A percentile compares a stretch with the other conserved stretches of the same genome.
Evolutionary conservation across 2,113 vertebrate genomes (phyloP).

Genomic region (Eudyptes chrysolophus): DNA sequence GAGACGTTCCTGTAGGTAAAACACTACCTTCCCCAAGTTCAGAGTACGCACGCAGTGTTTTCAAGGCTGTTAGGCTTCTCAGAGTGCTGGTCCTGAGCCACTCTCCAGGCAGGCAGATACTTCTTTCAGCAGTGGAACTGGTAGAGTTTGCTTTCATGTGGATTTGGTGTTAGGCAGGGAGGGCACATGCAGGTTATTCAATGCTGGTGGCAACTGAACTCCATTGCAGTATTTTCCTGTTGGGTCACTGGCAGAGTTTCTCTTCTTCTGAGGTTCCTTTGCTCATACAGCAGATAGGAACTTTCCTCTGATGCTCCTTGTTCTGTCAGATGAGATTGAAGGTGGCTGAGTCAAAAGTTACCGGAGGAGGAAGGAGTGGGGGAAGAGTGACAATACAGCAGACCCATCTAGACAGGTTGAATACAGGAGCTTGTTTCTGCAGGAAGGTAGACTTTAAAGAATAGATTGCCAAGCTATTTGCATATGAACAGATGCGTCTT

Average conservation of each 20-base stretch:
- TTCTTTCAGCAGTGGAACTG: background rate
- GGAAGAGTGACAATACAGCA: background rate
- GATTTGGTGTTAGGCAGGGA: background rate
- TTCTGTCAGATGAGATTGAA: background rate
- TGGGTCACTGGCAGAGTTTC: background rate
- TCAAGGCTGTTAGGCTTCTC: background rate
- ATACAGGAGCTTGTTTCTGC: background rate
- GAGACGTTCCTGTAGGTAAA: background rate
- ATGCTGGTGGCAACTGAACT: background rate
- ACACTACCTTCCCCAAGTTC: background rate
- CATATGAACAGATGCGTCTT: background rate
- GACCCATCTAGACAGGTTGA: background rate
- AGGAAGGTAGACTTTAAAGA: background rate
- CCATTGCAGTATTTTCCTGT: background rate
- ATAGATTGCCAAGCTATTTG: background rate
- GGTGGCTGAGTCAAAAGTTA: background rate
- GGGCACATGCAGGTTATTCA: background rate
- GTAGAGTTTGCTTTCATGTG: background rate
- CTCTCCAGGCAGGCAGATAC: background rate
- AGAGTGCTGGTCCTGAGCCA: background rate
- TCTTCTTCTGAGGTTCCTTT: background rate
- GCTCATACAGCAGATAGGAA: background rate
- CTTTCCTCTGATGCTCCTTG: background rate
- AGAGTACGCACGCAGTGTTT: fast-evolving
- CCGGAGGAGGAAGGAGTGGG: background rate